Base-by-base conservation (phyloP, 2,797 vertebrate species). In the Lutjanus campechanus region DNA sequence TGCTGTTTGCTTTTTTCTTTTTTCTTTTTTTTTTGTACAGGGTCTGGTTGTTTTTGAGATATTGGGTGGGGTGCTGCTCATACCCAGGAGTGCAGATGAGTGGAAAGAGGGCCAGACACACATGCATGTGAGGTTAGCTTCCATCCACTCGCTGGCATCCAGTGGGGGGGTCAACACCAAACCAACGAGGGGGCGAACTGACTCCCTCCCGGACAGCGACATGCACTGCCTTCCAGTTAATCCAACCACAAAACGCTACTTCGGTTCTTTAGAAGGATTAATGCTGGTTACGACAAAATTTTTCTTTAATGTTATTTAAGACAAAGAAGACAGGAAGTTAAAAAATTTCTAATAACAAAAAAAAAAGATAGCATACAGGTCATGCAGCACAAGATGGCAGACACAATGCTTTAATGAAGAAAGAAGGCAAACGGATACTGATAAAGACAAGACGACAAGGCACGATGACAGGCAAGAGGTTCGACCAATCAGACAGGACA, bases 91-190 rank as follows among this genome's bases (percentile, higher is more conserved):
- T 96, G 93, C 91, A 90, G 91, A 93, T 93, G 94, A 94, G 94
- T 94, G 94, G 91, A 93, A 88, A 92, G 87, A 91, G 89, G 85
- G 88, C 84, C 92, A 87, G 92, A 96, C 95, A 95, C 92, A 92
- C 96, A 96, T 96, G 96, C 96, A 96, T 89, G 93, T 94, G 93
- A 96, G 92, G 88, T 94, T 94, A 91, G 95, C 94, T 93, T 94
- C 94, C 90, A 92, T 95, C 94, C 92, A 93, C 93, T 95, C 89
- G 89, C 93, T 93, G 85, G 74, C 86, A 83, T 92, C 93, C 94
- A 93, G 92, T 85, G 85, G 91, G 89, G 89, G 88, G 90, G 92
- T 94, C 91, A 92, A 93, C 92, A 92, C 90, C 93, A 92, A 95
- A 91, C 90, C 93, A 93, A 94, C 88, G 68, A 85, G 90, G 88